Percentiles rank a stretch among this genome's conserved stretches.
phyloP scores from a whole-genome alignment of 2,113 vertebrate species.

The Stigmatopora argus region DNA sequence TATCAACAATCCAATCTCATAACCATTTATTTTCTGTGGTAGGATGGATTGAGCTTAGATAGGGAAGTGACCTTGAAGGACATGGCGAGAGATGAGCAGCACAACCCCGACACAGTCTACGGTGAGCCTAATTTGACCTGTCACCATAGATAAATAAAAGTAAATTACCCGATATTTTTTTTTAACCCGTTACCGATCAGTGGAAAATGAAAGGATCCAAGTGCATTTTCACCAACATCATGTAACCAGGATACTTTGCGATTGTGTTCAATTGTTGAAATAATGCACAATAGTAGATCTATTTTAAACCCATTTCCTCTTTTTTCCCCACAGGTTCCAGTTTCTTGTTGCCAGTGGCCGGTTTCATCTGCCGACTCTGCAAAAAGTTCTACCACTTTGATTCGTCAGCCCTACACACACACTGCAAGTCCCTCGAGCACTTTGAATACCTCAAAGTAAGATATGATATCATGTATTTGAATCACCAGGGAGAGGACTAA shows the following conservation, averaged over 20 bases:
- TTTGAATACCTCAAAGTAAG: conserved; percentile 93
- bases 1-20: background rate
- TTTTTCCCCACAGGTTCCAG: conserved; percentile 74
- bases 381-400: conserved; percentile 90
- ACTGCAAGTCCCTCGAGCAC: conserved; percentile 92
- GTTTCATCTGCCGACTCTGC: conserved; percentile 90
- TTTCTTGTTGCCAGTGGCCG: conserved; percentile 87
- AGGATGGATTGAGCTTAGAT: conserved; percentile 53
- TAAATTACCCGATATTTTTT: too few relatives aligned
- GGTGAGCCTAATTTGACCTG: conserved; percentile 67
- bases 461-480: background rate
- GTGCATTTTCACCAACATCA: too few relatives aligned
- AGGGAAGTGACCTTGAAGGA: conserved; percentile 64
- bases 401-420: conserved; percentile 77
- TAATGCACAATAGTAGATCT: too few relatives aligned
- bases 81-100: conserved; percentile 59
- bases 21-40: conserved; percentile 7
- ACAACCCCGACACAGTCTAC: conserved; percentile 76
- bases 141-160: background rate
- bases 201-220: too few relatives aligned
- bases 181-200: too few relatives aligned
- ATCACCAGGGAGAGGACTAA: too few relatives aligned
- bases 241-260: too few relatives aligned
- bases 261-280: too few relatives aligned
- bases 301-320: too few relatives aligned